phyloP scores from a whole-genome alignment of 2,113 vertebrate species.

The Mixornis gularis region DNA sequence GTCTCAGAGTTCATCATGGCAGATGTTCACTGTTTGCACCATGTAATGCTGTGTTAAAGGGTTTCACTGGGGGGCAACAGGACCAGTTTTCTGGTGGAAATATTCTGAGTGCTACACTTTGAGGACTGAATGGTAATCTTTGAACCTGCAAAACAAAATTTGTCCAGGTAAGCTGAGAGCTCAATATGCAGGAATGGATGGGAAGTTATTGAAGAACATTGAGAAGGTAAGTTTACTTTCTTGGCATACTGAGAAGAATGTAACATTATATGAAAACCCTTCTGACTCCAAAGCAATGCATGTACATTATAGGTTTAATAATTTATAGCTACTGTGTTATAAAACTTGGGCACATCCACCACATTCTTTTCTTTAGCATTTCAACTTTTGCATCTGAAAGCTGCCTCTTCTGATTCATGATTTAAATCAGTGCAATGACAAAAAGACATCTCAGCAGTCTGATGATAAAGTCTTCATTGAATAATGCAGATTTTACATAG shows the following conservation, averaged over 20 bases:
- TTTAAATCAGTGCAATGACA: not conserved
- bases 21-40: not conserved
- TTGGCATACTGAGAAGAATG: not conserved
- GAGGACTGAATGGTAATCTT: not conserved
- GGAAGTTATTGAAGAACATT: not conserved
- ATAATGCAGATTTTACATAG: not conserved
- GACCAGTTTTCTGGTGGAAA: not conserved
- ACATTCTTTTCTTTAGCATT: not conserved
- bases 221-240: not conserved
- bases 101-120: not conserved
- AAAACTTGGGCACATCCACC: not conserved
- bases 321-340: not conserved
- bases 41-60: not conserved
- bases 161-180: not conserved
- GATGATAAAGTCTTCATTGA: not conserved
- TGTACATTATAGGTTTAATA: not conserved
- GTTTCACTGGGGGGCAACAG: not conserved
- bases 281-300: not conserved
- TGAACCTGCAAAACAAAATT: not conserved
- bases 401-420: not conserved
- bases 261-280: not conserved
- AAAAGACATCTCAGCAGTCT: not conserved
- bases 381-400: not conserved
- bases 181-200: not conserved
- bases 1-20: not conserved